These are phyloP conservation scores for Oryzias woworae DNA, from an alignment of 2,113 vertebrate genomes.

Conservation along the genomic window DNA sequence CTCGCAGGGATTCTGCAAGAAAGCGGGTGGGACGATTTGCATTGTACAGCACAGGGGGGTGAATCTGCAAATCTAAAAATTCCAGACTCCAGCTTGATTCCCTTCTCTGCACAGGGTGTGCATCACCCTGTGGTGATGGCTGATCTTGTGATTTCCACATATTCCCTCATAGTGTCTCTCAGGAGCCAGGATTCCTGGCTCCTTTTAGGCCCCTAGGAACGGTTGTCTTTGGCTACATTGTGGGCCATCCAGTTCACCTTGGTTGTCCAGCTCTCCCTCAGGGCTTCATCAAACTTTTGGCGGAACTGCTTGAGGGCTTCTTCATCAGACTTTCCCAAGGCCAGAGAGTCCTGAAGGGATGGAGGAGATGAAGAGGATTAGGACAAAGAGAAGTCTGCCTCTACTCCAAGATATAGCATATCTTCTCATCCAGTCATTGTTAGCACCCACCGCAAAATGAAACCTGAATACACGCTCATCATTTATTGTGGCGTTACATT, in stretches of 20 bases:
- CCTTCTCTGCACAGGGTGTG: conserved; percentile 55
- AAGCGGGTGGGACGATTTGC: conserved; percentile 4
- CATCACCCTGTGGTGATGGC: conserved; percentile 18
- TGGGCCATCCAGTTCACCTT: conserved; percentile 99
- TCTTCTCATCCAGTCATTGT: too few relatives aligned
- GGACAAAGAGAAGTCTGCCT: background rate
- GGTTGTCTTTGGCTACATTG: conserved; percentile 97
- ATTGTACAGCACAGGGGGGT: background rate
- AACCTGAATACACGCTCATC: too few relatives aligned
- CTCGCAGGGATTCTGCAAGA: conserved; percentile 10
- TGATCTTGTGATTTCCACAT: conserved; percentile 20
- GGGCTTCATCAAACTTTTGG: conserved; percentile 97
- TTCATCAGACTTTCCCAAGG: conserved; percentile 94
- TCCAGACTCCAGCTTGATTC: conserved; percentile 46
- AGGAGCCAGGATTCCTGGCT: conserved; percentile 2
- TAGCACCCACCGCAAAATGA: too few relatives aligned
- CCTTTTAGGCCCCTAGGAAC: conserved; percentile 78
- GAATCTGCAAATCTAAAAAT: conserved; percentile 16
- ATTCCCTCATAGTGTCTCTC: conserved; percentile 38
- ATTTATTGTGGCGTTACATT: too few relatives aligned
- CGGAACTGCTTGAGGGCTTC: conserved; percentile 98
- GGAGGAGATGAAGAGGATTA: background rate
- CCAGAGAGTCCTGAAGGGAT: conserved; percentile 85
- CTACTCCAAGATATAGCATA: too few relatives aligned
- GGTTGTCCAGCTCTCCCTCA: conserved; percentile 98